Conservation (phyloP, 2,888 invertebrate species). For the Lepidocyrtinus sp. region DNA sequence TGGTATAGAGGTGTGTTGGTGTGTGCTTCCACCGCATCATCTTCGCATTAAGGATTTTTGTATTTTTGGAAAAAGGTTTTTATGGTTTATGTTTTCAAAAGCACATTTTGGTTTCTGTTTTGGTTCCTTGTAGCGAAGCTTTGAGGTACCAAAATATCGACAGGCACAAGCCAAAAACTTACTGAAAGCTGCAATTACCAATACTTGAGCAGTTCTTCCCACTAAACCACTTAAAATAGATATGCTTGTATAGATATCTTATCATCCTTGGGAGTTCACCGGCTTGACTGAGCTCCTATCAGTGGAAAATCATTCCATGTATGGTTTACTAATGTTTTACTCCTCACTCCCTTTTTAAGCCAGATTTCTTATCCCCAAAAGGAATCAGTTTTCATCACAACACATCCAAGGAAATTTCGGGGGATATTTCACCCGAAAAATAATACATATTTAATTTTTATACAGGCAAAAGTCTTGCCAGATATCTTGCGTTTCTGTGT, state of each 20-base stretch:
- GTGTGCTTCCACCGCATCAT: background rate
- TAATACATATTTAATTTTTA: conserved; percentile 13
- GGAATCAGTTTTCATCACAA: conserved; percentile 9
- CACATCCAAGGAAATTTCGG: background rate
- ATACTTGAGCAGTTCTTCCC: background rate
- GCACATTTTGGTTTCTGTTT: conserved; percentile 28
- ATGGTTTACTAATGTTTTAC: too few species aligned
- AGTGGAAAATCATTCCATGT: background rate
- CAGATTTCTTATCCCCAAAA: conserved; percentile 2
- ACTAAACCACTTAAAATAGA: background rate
- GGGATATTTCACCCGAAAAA: conserved; percentile 1
- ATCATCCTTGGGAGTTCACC: background rate
- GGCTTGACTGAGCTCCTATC: conserved; percentile 10
- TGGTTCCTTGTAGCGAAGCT: conserved; percentile 1
- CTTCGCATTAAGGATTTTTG: conserved; percentile 4
- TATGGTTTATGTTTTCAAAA: conserved; percentile 20
- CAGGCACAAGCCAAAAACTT: too few species aligned
- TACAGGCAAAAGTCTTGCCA: background rate
- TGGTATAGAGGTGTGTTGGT: conserved; percentile 2
- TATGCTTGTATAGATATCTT: background rate
- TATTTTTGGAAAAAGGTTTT: background rate
- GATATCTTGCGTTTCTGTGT: conserved; percentile 20
- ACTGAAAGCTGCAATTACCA: conserved; percentile 4
- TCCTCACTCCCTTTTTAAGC: conserved; percentile 2
- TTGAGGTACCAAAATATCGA: background rate